Percentiles rank a stretch among this genome's conserved stretches.
phyloP scores from a whole-genome alignment of 2,888 invertebrate species.

The Eledona agricola region DNA sequence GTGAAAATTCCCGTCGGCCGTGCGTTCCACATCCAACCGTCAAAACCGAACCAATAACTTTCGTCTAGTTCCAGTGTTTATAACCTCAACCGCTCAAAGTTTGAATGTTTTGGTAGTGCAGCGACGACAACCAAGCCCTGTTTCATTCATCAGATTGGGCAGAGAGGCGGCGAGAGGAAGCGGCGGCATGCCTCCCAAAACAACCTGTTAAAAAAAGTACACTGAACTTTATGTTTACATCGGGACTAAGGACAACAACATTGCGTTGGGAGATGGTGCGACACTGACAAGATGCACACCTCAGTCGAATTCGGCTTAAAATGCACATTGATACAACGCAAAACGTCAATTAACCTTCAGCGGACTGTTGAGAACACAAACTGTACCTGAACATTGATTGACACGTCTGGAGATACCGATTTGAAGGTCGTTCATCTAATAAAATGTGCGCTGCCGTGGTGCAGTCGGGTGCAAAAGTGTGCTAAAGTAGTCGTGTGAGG shows the following conservation, averaged over 20 bases:
- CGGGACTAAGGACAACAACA: too few relatives aligned
- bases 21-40: constrained; percentile 4
- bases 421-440: constrained; percentile 32
- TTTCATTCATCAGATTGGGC: constrained; percentile 25
- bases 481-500: constrained; percentile 16
- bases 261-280: constrained; percentile 4
- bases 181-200: constrained; percentile 40
- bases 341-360: constrained; percentile 40
- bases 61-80: constrained; percentile 17
- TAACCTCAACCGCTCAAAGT: constrained; percentile 11
- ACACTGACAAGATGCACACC: constrained; percentile 19
- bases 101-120: constrained; percentile 1
- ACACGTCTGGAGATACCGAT: constrained; percentile 35
- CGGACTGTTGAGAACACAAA: constrained; percentile 28
- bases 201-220: constrained; percentile 58
- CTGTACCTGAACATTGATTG: constrained; percentile 37
- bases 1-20: constrained; percentile 36
- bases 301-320: constrained; percentile 39
- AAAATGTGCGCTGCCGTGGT: constrained; percentile 27
- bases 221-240: constrained; percentile 57
- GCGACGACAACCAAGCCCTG: not conserved
- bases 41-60: constrained; percentile 7
- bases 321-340: constrained; percentile 59
- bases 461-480: constrained; percentile 19
- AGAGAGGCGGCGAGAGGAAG: constrained; percentile 1